Base-by-base conservation (phyloP, 2,888 invertebrate genomes). In the Gryllus longicercus region DNA sequence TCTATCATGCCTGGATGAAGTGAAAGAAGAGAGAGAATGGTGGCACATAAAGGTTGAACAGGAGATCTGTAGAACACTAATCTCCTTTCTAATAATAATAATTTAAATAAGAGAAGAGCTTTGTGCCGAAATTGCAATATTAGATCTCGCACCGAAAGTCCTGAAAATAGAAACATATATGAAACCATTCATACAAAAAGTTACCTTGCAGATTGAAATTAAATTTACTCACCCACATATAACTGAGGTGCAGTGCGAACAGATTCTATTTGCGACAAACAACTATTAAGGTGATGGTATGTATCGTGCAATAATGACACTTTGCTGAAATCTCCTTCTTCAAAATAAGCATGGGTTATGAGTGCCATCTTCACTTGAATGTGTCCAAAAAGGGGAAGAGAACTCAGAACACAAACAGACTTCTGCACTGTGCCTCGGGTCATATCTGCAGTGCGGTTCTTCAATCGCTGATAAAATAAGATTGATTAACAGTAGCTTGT, bases 381-480 rank as follows among this genome's bases (percentile, higher is more conserved):
- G 80, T 97, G 93, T 0, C 99, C 99, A 89, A 96, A 99, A 16
- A 99, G 89, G 8, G 99, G 99, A 83, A 94, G 89, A 81, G 92
- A 92, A 85, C 97, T 96, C 81, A 99, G 89, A 23, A 99, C 96
- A 89, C 98, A 98, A 1, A 99, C 98, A 85, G 97, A 96, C 87
- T 99, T 99, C 88, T 99, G 99, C 21, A 99, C 98, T 5, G 98
- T 97, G 85, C 96, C 97, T 84, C 99, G 91, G 0, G 99, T 99
- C 86, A 99, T 96, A 86, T 99, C 98, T 4, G 96, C 95, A 3
- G 97, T 96, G 84, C 94, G 94, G 86, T 96, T 95, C 85, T 95
- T 92, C 74, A 99, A 90, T 91, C 96, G 95, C 96, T 98, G 87
- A 12, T 38, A 8, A 38, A 38, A 38, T 38, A 38, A 38, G 38